Percentiles rank a stretch among this genome's conserved stretches.
These are phyloP conservation scores for Okamejei kenojei DNA, from an alignment of 2,797 vertebrate genomes.

Conservation along the genomic window DNA sequence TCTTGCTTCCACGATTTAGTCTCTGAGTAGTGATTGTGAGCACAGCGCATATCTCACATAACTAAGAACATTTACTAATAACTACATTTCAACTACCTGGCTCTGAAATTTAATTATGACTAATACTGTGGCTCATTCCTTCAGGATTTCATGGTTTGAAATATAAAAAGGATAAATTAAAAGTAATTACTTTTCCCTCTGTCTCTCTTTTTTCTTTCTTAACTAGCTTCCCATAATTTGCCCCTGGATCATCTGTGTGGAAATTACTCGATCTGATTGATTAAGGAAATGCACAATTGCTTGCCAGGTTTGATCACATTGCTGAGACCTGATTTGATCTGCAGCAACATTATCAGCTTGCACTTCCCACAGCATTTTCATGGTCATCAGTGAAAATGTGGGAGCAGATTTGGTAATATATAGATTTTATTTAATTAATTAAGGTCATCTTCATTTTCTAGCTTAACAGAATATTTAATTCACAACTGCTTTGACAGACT, in stretches of 20 bases:
- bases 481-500: background rate
- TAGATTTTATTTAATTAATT: slow-evolving; percentile 77
- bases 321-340: background rate
- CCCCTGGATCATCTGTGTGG: no score
- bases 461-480: slow-evolving; percentile 2
- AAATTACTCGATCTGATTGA: background rate
- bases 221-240: background rate
- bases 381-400: slow-evolving; percentile 73
- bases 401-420: slow-evolving; percentile 34
- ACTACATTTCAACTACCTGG: no score
- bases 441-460: slow-evolving; percentile 55
- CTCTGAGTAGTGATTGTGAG: no score
- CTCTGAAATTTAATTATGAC: no score
- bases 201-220: background rate
- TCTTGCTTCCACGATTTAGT: no score
- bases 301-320: background rate
- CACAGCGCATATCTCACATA: no score
- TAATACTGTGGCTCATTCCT: background rate
- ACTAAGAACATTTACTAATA: no score
- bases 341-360: background rate
- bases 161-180: background rate
- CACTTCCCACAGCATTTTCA: background rate
- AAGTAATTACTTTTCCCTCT: background rate
- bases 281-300: background rate
- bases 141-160: background rate